Base-by-base conservation (phyloP, 2,797 vertebrate species). In the Anas acuta region DNA sequence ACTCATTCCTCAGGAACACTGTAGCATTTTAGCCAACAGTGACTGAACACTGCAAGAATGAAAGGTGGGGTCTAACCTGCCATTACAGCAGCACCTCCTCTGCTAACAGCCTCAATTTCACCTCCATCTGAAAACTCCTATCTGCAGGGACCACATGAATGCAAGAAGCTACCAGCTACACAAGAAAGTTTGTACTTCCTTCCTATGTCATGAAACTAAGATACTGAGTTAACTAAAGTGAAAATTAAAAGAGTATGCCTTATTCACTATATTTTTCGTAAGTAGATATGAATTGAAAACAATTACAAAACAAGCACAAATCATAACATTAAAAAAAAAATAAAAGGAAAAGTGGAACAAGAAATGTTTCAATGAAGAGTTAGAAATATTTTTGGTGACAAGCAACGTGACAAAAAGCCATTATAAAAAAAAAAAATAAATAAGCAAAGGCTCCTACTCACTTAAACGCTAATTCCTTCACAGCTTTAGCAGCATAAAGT, bases 371-470 rank as follows among this genome's bases (percentile, higher is more conserved):
- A 53, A 82, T 30, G n/a, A 35, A 60, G 57, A 85, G 16, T 12
- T 64, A 4, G 43, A 58, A 90, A 18, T 79, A 79, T 33, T 61
- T 82, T 4, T 73, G 35, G 37, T 43, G 7, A 23, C 12, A 75
- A 7, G 4, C 79, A 69, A 64, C 78, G 11, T 32, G 72, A 67
- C 28, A 20, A 41, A 82, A 67, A 21, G 1, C 3, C 20, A 54
- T 33, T 61, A 70, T 25, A 43, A 74, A 62, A 43, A 74, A 62
- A 62, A 74, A 62, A 80, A 67, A 26, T 9, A 8, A 41, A 43
- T 11, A 32, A 32, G 11, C 30, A 32, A 2, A 28, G 9, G 2
- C 2, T 54, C 25, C 49, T 61, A 66, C 6, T n/a, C 2, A 1
- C 33, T 81, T 51, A 67, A 78, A 78, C 6, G 5, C 62, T 74